Evolutionary conservation across 2,888 invertebrate species (phyloP).

Genomic region (Apamea epomidion): DNA sequence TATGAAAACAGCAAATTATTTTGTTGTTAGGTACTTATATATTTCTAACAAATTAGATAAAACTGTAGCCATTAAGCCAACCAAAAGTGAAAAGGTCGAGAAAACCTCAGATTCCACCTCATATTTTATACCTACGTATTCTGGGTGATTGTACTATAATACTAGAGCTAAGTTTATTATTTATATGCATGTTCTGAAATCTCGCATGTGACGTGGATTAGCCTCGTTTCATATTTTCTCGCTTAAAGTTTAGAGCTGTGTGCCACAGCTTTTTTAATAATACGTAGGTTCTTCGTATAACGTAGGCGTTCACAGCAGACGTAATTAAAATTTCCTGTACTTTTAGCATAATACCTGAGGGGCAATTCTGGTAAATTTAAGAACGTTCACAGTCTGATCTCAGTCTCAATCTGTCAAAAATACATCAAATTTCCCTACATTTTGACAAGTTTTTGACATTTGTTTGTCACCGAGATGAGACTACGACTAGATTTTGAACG

Average conservation of each 20-base stretch:
- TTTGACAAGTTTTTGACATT: too few relatives aligned
- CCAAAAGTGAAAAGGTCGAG: not conserved
- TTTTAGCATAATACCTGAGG: slow-evolving; percentile 10
- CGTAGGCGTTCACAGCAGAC: not conserved
- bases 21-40: not conserved
- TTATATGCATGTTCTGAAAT: not conserved
- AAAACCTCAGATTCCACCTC: not conserved
- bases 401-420: too few relatives aligned
- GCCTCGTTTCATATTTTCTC: slow-evolving; percentile 37
- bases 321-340: slow-evolving; percentile 12
- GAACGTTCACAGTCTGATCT: too few relatives aligned
- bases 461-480: too few relatives aligned
- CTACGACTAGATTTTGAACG: too few relatives aligned
- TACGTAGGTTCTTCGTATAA: slow-evolving; percentile 5
- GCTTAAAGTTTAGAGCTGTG: slow-evolving; percentile 34
- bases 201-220: not conserved
- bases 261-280: slow-evolving; percentile 58
- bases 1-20: not conserved
- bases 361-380: too few relatives aligned
- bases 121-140: not conserved
- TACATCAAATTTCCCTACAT: too few relatives aligned
- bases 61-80: not conserved
- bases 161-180: not conserved
- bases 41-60: not conserved
- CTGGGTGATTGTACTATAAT: not conserved